These are phyloP conservation scores for Xyrauchen texanus DNA, from an alignment of 2,113 vertebrate genomes.

Conservation along the genomic window DNA sequence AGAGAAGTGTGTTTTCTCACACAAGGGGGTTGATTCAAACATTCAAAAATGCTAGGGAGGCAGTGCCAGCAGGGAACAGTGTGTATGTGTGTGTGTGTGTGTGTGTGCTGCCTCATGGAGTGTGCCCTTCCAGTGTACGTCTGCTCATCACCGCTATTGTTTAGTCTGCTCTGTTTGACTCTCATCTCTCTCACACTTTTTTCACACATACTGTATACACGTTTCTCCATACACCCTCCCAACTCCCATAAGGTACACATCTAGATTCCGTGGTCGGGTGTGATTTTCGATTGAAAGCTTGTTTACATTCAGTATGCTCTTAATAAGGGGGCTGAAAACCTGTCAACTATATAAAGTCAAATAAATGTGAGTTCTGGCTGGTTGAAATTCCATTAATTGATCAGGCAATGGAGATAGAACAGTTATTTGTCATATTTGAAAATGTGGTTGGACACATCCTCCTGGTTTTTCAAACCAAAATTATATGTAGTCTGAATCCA, in stretches of 20 bases:
- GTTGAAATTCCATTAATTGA: conserved; percentile 26
- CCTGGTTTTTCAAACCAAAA: conserved; percentile 18
- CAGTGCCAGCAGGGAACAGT: conserved; percentile 22
- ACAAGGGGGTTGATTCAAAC: conserved; percentile 45
- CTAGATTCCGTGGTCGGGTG: too few species aligned
- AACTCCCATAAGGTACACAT: not conserved
- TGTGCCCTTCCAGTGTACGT: conserved; percentile 16
- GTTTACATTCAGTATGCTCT: not conserved
- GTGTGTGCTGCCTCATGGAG: conserved; percentile 24
- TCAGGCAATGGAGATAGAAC: conserved; percentile 5
- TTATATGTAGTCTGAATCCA: conserved; percentile 28
- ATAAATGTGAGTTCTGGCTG: not conserved
- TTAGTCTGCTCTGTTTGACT: conserved; percentile 27
- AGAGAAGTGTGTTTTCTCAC: conserved; percentile 26
- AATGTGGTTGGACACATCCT: conserved; percentile 23
- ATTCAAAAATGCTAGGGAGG: conserved; percentile 32
- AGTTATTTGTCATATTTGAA: conserved; percentile 28
- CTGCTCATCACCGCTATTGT: conserved; percentile 42
- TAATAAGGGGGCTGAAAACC: conserved; percentile 17
- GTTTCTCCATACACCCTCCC: not conserved
- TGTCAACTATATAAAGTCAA: conserved; percentile 26
- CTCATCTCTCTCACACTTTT: not conserved
- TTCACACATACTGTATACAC: not conserved
- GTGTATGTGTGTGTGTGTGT: not conserved
- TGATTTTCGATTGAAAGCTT: conserved; percentile 27